A percentile compares a stretch with the other conserved stretches of the same genome.
Conservation (phyloP, 2,888 invertebrate species). For the Habrosyne pyritoides region DNA sequence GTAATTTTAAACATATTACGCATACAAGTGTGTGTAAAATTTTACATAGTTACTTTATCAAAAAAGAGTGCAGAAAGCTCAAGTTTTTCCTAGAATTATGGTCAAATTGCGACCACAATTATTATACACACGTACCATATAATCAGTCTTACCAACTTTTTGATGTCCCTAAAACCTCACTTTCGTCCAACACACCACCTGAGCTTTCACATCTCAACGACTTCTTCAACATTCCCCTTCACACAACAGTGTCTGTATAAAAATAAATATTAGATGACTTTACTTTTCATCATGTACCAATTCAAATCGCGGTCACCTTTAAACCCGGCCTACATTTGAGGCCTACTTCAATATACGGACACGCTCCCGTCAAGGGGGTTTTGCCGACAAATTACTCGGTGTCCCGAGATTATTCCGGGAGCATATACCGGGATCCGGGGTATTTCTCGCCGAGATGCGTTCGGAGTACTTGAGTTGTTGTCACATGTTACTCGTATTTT, state of each 20-base stretch:
- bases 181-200: too few relatives aligned
- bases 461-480: conserved; percentile 20
- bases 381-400: conserved; percentile 49
- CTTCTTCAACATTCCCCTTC: neutral
- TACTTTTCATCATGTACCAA: conserved; percentile 19
- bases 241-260: neutral
- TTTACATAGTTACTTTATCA: too few relatives aligned
- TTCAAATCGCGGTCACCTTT: conserved; percentile 32
- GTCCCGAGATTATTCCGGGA: conserved; percentile 49
- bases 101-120: too few relatives aligned
- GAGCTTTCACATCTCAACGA: too few relatives aligned
- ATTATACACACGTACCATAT: too few relatives aligned
- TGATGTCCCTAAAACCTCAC: too few relatives aligned
- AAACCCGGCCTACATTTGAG: conserved; percentile 19
- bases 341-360: conserved; percentile 38
- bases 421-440: conserved; percentile 45
- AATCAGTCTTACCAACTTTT: too few relatives aligned
- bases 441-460: conserved; percentile 42
- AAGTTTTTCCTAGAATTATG: too few relatives aligned
- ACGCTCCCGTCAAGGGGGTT: conserved; percentile 31
- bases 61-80: too few relatives aligned
- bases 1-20: too few relatives aligned
- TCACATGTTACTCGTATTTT: too few relatives aligned
- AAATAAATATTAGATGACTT: neutral
- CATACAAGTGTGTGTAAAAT: too few relatives aligned